Evolutionary conservation across 2,888 invertebrate species (phyloP).

Genomic region (Oithona nana): DNA sequence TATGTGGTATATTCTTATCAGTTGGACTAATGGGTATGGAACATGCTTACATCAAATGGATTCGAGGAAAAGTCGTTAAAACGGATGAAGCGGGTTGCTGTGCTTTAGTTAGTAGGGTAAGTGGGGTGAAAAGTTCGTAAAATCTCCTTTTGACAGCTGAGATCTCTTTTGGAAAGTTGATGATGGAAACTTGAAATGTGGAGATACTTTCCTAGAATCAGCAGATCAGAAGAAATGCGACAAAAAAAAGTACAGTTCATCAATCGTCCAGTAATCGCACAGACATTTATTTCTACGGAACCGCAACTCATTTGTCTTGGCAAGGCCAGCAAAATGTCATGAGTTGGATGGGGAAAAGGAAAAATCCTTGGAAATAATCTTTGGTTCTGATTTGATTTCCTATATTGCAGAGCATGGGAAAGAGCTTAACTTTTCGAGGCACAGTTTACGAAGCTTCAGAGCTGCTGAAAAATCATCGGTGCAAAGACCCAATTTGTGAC

Average conservation of each 20-base stretch:
- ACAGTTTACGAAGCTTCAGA: conserved; percentile 60
- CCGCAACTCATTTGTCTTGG: no score
- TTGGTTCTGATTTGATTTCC: neutral
- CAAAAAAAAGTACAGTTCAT: no score
- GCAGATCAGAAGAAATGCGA: no score
- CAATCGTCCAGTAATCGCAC: no score
- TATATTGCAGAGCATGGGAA: conserved; percentile 39
- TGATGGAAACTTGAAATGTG: no score
- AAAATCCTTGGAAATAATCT: no score
- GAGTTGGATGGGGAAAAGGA: no score
- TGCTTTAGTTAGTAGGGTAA: conserved; percentile 79
- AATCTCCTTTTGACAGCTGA: neutral
- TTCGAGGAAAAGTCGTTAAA: conserved; percentile 65
- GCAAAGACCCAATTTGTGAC: conserved; percentile 57
- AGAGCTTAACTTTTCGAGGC: conserved; percentile 59
- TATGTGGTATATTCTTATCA: conserved; percentile 80
- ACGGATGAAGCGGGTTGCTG: conserved; percentile 79
- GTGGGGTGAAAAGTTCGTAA: conserved; percentile 24
- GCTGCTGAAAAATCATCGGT: conserved; percentile 49
- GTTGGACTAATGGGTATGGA: conserved; percentile 69
- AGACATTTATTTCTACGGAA: no score
- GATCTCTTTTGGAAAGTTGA: neutral
- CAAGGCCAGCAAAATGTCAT: no score
- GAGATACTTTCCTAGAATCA: no score
- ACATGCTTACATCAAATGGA: conserved; percentile 84